These are phyloP conservation scores for Anoplopoma fimbria DNA, from an alignment of 2,113 vertebrate genomes.

Conservation along the genomic window DNA sequence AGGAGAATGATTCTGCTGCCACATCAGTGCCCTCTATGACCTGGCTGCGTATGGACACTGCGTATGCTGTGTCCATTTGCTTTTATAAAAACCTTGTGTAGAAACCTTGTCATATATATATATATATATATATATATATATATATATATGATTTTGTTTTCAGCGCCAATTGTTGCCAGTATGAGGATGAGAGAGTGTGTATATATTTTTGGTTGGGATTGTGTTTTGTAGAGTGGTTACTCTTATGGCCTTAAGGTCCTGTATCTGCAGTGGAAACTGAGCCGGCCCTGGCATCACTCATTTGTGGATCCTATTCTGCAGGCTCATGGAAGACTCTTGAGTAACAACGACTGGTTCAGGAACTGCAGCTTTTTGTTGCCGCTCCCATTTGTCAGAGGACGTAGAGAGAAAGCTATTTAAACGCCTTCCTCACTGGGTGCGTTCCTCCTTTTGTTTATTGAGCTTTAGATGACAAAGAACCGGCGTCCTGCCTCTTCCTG, in stretches of 20 bases:
- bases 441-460: conserved; percentile 29
- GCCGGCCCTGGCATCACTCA: not conserved
- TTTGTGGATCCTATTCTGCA: conserved; percentile 20
- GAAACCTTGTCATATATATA: too few relatives aligned
- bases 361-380: conserved; percentile 8
- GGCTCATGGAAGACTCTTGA: conserved; percentile 13
- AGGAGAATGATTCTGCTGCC: too few relatives aligned
- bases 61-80: too few relatives aligned
- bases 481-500: conserved; percentile 39
- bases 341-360: not conserved
- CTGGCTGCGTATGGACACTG: too few relatives aligned
- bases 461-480: conserved; percentile 28
- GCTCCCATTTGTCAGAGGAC: conserved; percentile 6
- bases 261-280: not conserved
- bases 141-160: not conserved
- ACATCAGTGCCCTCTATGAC: too few relatives aligned
- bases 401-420: not conserved
- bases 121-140: too few relatives aligned
- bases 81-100: too few relatives aligned
- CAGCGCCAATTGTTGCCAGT: not conserved
- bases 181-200: not conserved
- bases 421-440: not conserved
- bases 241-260: not conserved
- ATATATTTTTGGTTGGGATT: not conserved
- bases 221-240: not conserved